Percentiles rank a stretch among this genome's conserved stretches.
phyloP scores from a whole-genome alignment of 1,140 invertebrate genomes.

The Tetramorium alpestre region DNA sequence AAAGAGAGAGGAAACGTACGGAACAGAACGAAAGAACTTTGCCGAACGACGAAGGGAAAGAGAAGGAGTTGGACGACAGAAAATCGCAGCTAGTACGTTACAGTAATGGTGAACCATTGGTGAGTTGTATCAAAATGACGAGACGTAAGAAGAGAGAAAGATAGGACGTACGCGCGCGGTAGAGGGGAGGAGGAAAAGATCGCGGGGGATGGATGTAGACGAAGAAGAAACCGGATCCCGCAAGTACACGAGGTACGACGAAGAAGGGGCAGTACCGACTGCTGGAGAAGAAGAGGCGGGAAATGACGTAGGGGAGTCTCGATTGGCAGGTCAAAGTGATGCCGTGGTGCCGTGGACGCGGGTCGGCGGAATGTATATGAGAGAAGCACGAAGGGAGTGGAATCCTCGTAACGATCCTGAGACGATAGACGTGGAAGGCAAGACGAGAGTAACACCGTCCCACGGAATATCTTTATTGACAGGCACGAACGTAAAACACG shows the following conservation, averaged over 20 bases:
- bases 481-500: conserved; percentile 25
- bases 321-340: conserved; percentile 62
- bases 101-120: conserved; percentile 64
- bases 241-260: conserved; percentile 59
- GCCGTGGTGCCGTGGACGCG: conserved; percentile 25
- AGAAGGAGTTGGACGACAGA: conserved; percentile 2
- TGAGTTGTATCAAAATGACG: conserved; percentile 67
- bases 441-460: conserved; percentile 23
- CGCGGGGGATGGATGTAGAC: conserved; percentile 30
- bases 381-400: conserved; percentile 12
- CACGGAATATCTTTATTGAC: conserved; percentile 48
- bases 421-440: conserved; percentile 41
- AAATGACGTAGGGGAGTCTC: conserved; percentile 38
- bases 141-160: neutral
- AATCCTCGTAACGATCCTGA: conserved; percentile 30
- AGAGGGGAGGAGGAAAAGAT: conserved; percentile 16
- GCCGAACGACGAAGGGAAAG: neutral
- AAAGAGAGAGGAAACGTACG: conserved; percentile 24
- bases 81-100: conserved; percentile 56
- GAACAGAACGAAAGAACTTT: conserved; percentile 24
- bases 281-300: conserved; percentile 36
- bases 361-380: conserved; percentile 12
- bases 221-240: conserved; percentile 59
- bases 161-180: neutral
- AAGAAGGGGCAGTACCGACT: conserved; percentile 9